phyloP scores from a whole-genome alignment of 1,140 invertebrate genomes.

The Diprion similis region DNA sequence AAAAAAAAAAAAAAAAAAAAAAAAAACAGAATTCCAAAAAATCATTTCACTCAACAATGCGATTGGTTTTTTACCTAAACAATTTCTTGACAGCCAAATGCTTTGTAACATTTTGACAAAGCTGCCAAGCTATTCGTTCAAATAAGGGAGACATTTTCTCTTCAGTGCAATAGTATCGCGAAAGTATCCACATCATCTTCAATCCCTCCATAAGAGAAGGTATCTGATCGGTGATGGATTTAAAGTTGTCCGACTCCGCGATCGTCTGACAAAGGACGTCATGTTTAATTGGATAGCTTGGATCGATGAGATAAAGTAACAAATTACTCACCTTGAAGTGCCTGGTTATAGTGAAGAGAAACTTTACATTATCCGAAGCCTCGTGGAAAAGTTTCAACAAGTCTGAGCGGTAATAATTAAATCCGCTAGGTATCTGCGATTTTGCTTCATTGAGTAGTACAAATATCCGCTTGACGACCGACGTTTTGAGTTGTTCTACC shows the following conservation, averaged over 20 bases:
- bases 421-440: conserved; percentile 59
- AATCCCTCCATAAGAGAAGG: conserved; percentile 82
- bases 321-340: conserved; percentile 74
- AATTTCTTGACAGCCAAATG: conserved; percentile 75
- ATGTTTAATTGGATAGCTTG: conserved; percentile 16
- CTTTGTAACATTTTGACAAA: conserved; percentile 76
- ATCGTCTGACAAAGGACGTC: conserved; percentile 67
- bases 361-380: conserved; percentile 85
- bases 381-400: conserved; percentile 75
- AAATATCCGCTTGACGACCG: conserved; percentile 70
- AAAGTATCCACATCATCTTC: conserved; percentile 84
- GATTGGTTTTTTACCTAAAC: conserved; percentile 66
- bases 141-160: conserved; percentile 80
- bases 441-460: conserved; percentile 62
- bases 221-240: conserved; percentile 74
- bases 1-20: not conserved
- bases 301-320: conserved; percentile 9
- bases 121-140: conserved; percentile 79
- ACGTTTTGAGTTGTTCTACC: conserved; percentile 81
- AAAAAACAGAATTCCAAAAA: conserved; percentile 10
- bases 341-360: conserved; percentile 79
- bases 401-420: conserved; percentile 64
- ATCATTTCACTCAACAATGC: conserved; percentile 19
- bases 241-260: conserved; percentile 73
- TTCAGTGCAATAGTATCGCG: conserved; percentile 75